Base-by-base conservation (phyloP, 2,113 vertebrate species). In the Bombycilla garrulus region DNA sequence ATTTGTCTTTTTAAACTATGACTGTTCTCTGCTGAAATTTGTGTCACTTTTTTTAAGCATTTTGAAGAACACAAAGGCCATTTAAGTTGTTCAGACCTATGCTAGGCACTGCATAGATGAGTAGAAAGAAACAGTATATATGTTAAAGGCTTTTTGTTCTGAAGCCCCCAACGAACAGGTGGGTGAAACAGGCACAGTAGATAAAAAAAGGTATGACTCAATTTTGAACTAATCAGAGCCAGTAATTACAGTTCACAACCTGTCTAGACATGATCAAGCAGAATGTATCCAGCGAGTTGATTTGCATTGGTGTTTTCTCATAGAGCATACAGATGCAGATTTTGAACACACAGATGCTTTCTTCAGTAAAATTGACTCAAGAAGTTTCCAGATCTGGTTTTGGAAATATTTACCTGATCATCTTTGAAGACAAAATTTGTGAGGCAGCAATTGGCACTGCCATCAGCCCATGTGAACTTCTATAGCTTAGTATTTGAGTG, bases 231-330 rank as follows among this genome's bases (percentile, higher is more conserved):
- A 93, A 96, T 97, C 90, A 94, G 84, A 87, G 76, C 31, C 67
- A 82, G 78, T 88, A 95, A 96, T 96, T 97, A n/a, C 85, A 86
- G 91, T 93, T 94, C 87, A 90, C 47, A 80, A 88, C 94, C 67
- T 96, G 95, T 93, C 94, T 96, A 94, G 90, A 95, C 93, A 70
- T 72, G 78, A 93, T 96, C 54, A 93, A 66, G 82, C 45, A 90
- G 76, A 62, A 82, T 22, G 54, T 61, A 80, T 64, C 92, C 94
- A 66, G 74, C 74, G 90, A 88, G 36, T 82, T 96, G 79, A 96
- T 97, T 96, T 96, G 51, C 92, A 93, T 70, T 81, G 67, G 44
- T 3, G 1, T 70, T 77, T 50, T 70, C 92, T 93, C 42, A 15
- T 13, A 36, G 29, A 35, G 81, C 64, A 74, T 93, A 86, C 60